These are phyloP conservation scores for Hyperoplus immaculatus DNA, from an alignment of 2,797 vertebrate species.

Conservation along the genomic window DNA sequence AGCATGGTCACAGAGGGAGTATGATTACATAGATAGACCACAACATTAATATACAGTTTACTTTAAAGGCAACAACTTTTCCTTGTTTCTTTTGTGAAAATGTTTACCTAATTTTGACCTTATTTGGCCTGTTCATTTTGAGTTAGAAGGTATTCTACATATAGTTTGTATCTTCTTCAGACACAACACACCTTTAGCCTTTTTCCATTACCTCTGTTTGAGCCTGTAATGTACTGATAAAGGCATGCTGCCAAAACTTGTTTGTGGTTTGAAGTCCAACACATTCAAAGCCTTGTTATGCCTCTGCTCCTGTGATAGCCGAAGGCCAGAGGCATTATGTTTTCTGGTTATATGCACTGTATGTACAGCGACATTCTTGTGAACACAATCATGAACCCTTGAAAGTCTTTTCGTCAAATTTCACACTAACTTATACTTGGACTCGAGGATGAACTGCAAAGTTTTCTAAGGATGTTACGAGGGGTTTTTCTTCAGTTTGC, in stretches of 20 bases:
- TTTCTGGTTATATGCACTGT: too few species aligned
- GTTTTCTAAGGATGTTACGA: too few species aligned
- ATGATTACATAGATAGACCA: neutral
- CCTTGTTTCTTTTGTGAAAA: neutral
- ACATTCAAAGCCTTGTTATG: too few species aligned
- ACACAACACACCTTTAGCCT: neutral
- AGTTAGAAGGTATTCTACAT: neutral
- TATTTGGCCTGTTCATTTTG: neutral
- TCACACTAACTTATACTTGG: too few species aligned
- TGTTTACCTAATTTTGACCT: neutral
- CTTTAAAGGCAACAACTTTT: neutral
- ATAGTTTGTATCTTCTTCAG: neutral
- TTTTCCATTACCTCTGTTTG: neutral
- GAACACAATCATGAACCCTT: too few species aligned
- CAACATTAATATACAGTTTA: neutral
- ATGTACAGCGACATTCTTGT: too few species aligned
- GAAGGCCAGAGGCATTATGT: neutral
- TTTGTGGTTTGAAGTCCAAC: neutral
- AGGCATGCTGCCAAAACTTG: neutral
- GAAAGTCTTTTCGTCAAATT: too few species aligned
- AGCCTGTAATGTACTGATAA: neutral
- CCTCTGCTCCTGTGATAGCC: neutral
- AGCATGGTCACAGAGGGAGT: too few species aligned
- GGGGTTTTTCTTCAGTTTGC: too few species aligned
- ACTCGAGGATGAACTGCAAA: too few species aligned